Base-by-base conservation (phyloP, 2,113 vertebrate genomes). In the Notarius quadriscutis region DNA sequence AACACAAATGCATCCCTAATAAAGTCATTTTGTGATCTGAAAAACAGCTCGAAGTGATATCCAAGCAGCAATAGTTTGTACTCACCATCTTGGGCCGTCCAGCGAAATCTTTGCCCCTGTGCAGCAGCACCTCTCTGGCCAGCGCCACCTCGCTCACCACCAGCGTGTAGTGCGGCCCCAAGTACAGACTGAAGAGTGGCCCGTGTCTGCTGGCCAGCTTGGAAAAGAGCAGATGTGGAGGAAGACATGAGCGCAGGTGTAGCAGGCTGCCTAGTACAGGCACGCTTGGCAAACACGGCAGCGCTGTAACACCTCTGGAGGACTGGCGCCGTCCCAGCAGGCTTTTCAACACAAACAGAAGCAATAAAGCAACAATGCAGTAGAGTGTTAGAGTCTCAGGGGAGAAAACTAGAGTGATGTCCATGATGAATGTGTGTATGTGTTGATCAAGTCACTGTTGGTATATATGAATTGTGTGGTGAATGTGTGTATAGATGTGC, bases 21-120 rank as follows among this genome's bases (percentile, higher is more conserved):
- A 18, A 72, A 9, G 22, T 2, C 41, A 72, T 72, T 34, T 2
- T 72, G 69, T 72, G 30, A 34, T 41, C 30, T 72, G 15, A 41
- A 72, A 7, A 30, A 30, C 69, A 78, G 22, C 22, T n/a, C 18
- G 20, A n/a, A 22, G 12, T 17, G 51, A 57, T 30, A 78, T 30
- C 17, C 15, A 81, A 41, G n/a, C 18, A 41, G 30, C 14, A 67
- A 50, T 27, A 51, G 4, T 51, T 51, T 27, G 12, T 41, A 1
- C 91, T 93, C 88, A 95, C 95, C 95, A 95, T 95, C 69, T 88
- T 92, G 0, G 95, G 95, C 0, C 95, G 92, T 20, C 95, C 95
- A 0, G 94, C 95, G 9, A 95, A 96, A 84, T 95, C 94, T 57
- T 75, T 87, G 10, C 95, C 95, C n/a, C 88, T 90, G 69, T 93